Evolutionary conservation across 1,140 invertebrate genomes (phyloP).

Genomic region (Scaptomyza montana): DNA sequence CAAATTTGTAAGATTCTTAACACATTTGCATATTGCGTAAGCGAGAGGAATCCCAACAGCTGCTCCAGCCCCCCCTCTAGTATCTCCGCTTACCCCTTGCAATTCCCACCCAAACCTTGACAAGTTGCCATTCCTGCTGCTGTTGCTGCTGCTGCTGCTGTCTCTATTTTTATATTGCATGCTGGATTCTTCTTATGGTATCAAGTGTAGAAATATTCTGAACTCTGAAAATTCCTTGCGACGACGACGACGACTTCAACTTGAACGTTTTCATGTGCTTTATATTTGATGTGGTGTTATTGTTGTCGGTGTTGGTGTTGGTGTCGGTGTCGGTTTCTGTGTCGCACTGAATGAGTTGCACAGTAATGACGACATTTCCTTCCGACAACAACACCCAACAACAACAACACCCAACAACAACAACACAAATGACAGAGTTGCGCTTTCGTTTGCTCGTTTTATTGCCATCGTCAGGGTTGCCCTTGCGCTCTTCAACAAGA

Average conservation of each 20-base stretch:
- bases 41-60: conserved; percentile 28
- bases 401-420: no score
- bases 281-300: background rate
- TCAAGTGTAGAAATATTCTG: conserved; percentile 58
- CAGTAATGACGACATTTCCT: conserved; percentile 75
- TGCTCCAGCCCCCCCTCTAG: background rate
- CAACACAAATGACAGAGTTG: conserved; percentile 13
- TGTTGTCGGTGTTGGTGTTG: conserved; percentile 9
- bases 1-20: conserved; percentile 79
- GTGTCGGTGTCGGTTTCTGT: conserved; percentile 11
- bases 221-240: conserved; percentile 34
- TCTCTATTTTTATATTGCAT: conserved; percentile 22
- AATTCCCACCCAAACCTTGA: no score
- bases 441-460: conserved; percentile 63
- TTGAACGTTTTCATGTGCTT: conserved; percentile 11
- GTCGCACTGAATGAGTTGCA: conserved; percentile 55
- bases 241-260: conserved; percentile 23
- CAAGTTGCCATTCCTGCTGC: background rate
- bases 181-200: conserved; percentile 25
- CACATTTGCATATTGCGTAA: conserved; percentile 79
- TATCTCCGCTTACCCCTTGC: background rate
- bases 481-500: conserved; percentile 15
- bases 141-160: background rate
- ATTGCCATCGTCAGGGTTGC: conserved; percentile 65
- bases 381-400: conserved; percentile 47